phyloP scores from a whole-genome alignment of 2,888 invertebrate species.

The Acanthococcus lagerstroemiae region DNA sequence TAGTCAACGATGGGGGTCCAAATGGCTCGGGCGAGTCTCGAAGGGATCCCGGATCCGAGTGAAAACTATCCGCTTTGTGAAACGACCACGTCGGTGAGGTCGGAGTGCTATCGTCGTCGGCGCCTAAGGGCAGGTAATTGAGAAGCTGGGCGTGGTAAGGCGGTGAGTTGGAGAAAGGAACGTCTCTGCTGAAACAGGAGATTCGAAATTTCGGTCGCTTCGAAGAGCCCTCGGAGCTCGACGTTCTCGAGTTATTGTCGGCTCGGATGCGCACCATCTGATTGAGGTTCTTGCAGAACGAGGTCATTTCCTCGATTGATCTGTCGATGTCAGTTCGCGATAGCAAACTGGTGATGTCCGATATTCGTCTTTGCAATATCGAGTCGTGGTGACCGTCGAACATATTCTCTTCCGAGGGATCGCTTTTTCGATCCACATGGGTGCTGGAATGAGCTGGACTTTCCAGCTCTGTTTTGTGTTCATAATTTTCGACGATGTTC shows the following conservation, averaged over 20 bases:
- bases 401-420: background rate
- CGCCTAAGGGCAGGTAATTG: conserved; percentile 34
- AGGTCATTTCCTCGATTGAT: conserved; percentile 8
- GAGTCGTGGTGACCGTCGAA: background rate
- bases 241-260: conserved; percentile 11
- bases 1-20: conserved; percentile 25
- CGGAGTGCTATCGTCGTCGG: background rate
- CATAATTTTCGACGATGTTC: conserved; percentile 4
- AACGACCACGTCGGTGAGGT: conserved; percentile 18
- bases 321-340: background rate
- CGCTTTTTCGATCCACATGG: background rate
- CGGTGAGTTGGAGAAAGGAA: conserved; percentile 52
- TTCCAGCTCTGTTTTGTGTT: background rate
- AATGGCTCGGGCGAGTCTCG: conserved; percentile 35
- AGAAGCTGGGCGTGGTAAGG: conserved; percentile 34
- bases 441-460: background rate
- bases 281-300: conserved; percentile 14
- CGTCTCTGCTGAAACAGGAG: conserved; percentile 59
- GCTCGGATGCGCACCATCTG: conserved; percentile 4
- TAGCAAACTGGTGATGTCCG: conserved; percentile 17
- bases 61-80: conserved; percentile 27
- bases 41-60: conserved; percentile 38
- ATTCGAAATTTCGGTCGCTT: conserved; percentile 52
- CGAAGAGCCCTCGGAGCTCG: background rate
- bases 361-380: conserved; percentile 12